phyloP scores from a whole-genome alignment of 2,797 vertebrate species.

The Sebastes paucispinis region DNA sequence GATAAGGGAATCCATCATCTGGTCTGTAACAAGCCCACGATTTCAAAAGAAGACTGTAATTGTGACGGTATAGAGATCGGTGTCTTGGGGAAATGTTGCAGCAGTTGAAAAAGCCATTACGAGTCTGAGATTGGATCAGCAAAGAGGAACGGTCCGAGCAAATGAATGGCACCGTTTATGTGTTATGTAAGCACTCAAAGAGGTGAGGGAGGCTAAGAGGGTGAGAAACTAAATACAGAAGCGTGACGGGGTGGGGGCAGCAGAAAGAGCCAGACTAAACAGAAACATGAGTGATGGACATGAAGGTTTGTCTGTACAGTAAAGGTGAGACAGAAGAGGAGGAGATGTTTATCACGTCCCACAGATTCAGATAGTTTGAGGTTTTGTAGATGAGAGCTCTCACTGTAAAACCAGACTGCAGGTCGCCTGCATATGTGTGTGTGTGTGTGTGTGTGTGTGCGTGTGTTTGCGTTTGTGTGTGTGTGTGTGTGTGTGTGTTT shows the following conservation, averaged over 20 bases:
- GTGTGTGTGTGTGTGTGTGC: background rate
- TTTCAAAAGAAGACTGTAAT: slow-evolving; percentile 19
- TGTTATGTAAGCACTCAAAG: slow-evolving; percentile 54
- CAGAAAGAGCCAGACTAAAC: slow-evolving; percentile 33
- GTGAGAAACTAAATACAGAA: slow-evolving; percentile 37
- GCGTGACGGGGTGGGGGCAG: background rate
- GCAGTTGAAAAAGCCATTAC: slow-evolving; percentile 36
- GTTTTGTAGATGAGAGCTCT: slow-evolving; percentile 44
- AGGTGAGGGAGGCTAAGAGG: slow-evolving; percentile 38
- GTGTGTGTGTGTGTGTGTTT: background rate
- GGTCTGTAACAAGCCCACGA: slow-evolving; percentile 14
- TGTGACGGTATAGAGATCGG: slow-evolving; percentile 25
- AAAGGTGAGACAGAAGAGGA: slow-evolving; percentile 19
- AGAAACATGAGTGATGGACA: background rate
- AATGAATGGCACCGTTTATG: slow-evolving; percentile 46
- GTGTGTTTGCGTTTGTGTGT: background rate
- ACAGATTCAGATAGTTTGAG: slow-evolving; percentile 26
- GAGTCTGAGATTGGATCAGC: slow-evolving; percentile 47
- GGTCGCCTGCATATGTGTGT: slow-evolving; percentile 20
- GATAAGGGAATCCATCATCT: slow-evolving; percentile 41
- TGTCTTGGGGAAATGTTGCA: slow-evolving; percentile 42
- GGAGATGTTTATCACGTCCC: slow-evolving; percentile 36
- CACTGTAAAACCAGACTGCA: slow-evolving; percentile 36
- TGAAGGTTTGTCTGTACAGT: background rate
- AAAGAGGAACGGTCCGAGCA: slow-evolving; percentile 5